A percentile compares a stretch with the other conserved stretches of the same genome.
These are phyloP conservation scores for Orchestia grillus DNA, from an alignment of 1,140 invertebrate species.

Conservation along the genomic window DNA sequence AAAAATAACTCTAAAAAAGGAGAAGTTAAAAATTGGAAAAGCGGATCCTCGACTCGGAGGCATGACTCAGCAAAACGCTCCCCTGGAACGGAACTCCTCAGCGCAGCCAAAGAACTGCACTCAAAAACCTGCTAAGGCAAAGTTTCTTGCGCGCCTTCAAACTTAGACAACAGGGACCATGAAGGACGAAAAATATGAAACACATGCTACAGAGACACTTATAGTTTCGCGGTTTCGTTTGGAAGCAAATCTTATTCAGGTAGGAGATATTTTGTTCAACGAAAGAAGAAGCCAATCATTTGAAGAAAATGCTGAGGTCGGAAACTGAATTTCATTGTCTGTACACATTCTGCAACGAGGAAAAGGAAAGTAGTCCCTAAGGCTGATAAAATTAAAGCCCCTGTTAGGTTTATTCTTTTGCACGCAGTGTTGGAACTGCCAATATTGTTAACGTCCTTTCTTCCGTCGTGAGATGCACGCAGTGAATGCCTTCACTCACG, in stretches of 20 bases:
- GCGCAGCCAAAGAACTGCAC: background rate
- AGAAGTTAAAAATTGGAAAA: background rate
- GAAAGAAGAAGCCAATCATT: background rate
- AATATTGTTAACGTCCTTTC: background rate
- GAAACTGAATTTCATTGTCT: background rate
- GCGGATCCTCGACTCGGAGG: background rate
- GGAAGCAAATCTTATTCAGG: background rate
- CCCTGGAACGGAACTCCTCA: background rate
- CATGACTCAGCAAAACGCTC: constrained; percentile 6
- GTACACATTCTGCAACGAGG: background rate
- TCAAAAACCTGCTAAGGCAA: constrained; percentile 5
- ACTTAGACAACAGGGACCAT: background rate
- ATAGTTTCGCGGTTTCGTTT: background rate
- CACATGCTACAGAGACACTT: background rate
- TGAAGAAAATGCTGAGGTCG: background rate
- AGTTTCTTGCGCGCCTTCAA: background rate
- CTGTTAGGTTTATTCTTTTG: background rate
- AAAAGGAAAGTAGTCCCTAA: background rate
- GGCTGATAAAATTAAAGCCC: background rate
- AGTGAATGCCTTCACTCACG: background rate
- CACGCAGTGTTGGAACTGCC: background rate
- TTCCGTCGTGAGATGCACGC: background rate
- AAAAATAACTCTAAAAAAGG: background rate
- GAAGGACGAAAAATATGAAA: background rate
- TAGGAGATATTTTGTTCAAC: background rate